These are phyloP conservation scores for Ptyas mucosa DNA, from an alignment of 2,113 vertebrate genomes.

Conservation along the genomic window DNA sequence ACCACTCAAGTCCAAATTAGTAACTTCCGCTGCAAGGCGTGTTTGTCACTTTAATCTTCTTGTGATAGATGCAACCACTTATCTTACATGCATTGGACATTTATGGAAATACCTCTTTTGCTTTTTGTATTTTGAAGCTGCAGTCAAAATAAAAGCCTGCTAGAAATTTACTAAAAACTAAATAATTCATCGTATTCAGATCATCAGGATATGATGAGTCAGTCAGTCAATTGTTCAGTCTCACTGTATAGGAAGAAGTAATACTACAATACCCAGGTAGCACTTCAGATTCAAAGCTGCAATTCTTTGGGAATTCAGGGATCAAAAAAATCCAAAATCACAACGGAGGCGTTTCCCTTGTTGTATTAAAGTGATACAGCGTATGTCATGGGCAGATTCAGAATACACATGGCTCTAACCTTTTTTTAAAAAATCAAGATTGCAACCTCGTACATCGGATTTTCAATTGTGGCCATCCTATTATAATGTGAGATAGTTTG, in stretches of 20 bases:
- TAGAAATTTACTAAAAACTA: slow-evolving; percentile 18
- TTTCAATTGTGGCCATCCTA: slow-evolving; percentile 33
- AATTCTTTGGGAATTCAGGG: background rate
- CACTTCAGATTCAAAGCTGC: slow-evolving; percentile 3
- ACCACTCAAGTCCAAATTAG: slow-evolving; percentile 85
- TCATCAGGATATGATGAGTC: background rate
- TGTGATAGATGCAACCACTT: slow-evolving; percentile 52
- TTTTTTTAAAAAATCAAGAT: slow-evolving; percentile 2
- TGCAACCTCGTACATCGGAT: background rate
- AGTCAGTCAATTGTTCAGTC: slow-evolving; percentile 1
- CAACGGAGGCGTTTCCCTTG: background rate
- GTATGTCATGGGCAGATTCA: slow-evolving; percentile 26
- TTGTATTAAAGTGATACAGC: slow-evolving; percentile 44
- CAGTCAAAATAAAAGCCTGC: slow-evolving; percentile 10
- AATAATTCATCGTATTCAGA: slow-evolving; percentile 9
- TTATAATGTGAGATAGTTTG: slow-evolving; percentile 38
- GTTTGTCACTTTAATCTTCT: slow-evolving; percentile 73
- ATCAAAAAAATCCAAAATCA: slow-evolving; percentile 21
- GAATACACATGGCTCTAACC: slow-evolving; percentile 17
- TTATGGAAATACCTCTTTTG: slow-evolving; percentile 47
- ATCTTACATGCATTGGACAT: slow-evolving; percentile 42
- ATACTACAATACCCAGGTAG: slow-evolving; percentile 14
- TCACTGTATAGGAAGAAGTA: background rate
- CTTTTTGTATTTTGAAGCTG: slow-evolving; percentile 38
- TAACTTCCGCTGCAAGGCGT: slow-evolving; percentile 84